These are phyloP conservation scores for Drosophila anomelani DNA, from an alignment of 2,888 invertebrate species.

Conservation along the genomic window DNA sequence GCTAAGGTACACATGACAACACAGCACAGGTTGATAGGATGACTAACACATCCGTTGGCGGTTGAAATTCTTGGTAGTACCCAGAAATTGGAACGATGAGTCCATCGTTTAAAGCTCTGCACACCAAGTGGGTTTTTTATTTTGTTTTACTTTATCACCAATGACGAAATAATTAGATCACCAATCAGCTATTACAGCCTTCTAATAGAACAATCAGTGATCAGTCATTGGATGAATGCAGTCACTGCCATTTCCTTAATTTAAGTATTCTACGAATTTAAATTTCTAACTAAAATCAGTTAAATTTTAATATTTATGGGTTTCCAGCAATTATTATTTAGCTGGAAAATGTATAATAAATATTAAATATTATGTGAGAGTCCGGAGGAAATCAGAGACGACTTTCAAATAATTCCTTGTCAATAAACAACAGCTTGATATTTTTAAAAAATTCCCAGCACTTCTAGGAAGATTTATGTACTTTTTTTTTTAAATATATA, in stretches of 20 bases:
- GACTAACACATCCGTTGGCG: slow-evolving; percentile 45
- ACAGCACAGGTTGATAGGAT: slow-evolving; percentile 20
- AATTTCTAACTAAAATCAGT: background rate
- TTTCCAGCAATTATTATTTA: background rate
- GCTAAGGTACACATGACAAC: slow-evolving; percentile 29
- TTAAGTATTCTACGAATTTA: background rate
- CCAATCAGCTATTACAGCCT: slow-evolving; percentile 10
- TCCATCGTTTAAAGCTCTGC: background rate
- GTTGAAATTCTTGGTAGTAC: slow-evolving; percentile 40
- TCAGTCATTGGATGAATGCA: slow-evolving; percentile 8
- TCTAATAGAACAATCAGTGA: slow-evolving; percentile 5
- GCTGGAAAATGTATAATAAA: background rate
- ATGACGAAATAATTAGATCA: slow-evolving; percentile 35
- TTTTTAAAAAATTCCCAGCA: background rate
- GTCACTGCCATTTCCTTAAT: background rate
- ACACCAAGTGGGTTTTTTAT: slow-evolving; percentile 5
- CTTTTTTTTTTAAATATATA: background rate
- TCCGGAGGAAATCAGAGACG: background rate
- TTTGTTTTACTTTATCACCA: background rate
- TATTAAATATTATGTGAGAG: background rate
- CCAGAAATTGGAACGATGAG: slow-evolving; percentile 19
- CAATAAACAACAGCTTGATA: background rate
- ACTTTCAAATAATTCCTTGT: background rate
- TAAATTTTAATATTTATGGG: background rate
- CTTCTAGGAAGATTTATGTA: background rate